Conservation (phyloP, 2,113 vertebrate species). For the Atrichornis clamosus region DNA sequence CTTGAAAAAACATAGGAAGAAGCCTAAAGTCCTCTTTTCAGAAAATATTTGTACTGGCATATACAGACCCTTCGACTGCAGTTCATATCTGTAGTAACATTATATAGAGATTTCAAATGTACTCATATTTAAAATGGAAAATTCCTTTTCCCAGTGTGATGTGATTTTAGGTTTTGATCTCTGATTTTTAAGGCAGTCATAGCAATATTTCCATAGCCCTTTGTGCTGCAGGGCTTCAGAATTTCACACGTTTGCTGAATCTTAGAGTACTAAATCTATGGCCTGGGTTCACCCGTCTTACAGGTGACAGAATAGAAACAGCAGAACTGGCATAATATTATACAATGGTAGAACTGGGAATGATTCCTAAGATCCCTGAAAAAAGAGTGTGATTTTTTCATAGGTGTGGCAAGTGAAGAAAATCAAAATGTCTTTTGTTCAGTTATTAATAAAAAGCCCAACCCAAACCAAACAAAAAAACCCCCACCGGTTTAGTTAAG, state of each 20-base stretch:
- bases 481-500: not conserved
- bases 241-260: not conserved
- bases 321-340: not conserved
- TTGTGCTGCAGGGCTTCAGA: not conserved
- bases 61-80: not conserved
- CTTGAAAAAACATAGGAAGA: not conserved
- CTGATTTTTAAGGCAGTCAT: not conserved
- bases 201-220: not conserved
- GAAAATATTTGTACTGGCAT: not conserved
- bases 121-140: not conserved
- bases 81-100: not conserved
- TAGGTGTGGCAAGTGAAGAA: not conserved
- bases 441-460: not conserved
- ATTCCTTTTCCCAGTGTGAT: not conserved
- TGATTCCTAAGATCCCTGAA: not conserved
- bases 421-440: not conserved
- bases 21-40: not conserved
- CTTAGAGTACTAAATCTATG: not conserved
- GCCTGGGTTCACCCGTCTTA: not conserved
- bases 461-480: not conserved
- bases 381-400: not conserved
- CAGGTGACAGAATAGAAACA: not conserved
- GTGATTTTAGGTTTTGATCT: not conserved
- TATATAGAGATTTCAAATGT: not conserved
- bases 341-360: not conserved